Base-by-base conservation (phyloP, 2,888 invertebrate species). In the Salticus scenicus region DNA sequence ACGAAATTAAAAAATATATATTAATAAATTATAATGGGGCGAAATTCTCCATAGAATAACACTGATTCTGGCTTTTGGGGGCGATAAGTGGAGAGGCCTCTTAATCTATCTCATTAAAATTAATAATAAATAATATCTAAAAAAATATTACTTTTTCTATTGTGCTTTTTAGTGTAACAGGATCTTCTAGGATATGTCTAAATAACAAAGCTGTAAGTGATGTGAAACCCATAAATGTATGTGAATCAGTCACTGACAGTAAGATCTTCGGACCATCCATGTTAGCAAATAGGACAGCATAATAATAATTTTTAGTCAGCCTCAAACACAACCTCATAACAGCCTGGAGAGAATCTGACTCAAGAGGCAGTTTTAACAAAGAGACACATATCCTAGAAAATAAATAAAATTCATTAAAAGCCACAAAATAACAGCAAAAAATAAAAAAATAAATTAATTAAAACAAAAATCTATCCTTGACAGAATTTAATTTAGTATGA, bases 121-220 rank as follows among this genome's bases (percentile, higher is more conserved):
- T n/a, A n/a, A n/a, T n/a, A n/a, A n/a, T n/a, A n/a, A n/a, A n/a
- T n/a, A n/a, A n/a, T n/a, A n/a, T n/a, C n/a, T n/a, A n/a, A 37
- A 37, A 7, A 10, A 12, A 47, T 28, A 74, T 85, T 87, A 94
- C 95, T 91, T 95, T 95, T 90, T 96, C 96, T 93, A 96, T 95
- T 0, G 96, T 94, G 87, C 94, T 93, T 82, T 93, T 92, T 63
- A 96, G 92, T 14, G 94, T 94, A 5, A 92, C 91, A 0, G 95
- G 94, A 83, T 95, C 95, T 91, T 96, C 96, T 41, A 96, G 91
- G 0, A 95, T 93, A 89, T 96, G 96, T 20, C 96, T 92, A 88
- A 96, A 94, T 20, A 96, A 91, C 24, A 96, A 92, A 0, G 95
- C 95, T 0, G 95, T 94, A 81, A 96, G 91, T 20, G 94, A 94